Base-by-base conservation (phyloP, 2,888 invertebrate species). In the Nysson spinosus region DNA sequence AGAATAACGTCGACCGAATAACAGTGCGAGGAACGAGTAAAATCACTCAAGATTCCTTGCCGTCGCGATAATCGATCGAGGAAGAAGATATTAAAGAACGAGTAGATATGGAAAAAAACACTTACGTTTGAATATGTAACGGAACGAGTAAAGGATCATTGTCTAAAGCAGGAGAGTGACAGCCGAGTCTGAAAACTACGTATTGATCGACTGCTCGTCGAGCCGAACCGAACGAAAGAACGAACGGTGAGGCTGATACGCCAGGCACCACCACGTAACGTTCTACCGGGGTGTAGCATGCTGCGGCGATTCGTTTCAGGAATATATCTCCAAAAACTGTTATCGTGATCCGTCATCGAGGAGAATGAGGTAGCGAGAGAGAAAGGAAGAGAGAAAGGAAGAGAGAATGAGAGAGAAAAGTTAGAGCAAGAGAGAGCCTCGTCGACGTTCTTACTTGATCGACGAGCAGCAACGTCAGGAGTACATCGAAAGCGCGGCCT, bases 171-270 rank as follows among this genome's bases (percentile, higher is more conserved):
- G 58, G 69, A 46, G 20, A 47, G 64, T 62, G 22, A 47, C n/a
- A n/a, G n/a, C 56, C 74, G 74, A 57, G 50, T 61, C 44, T 47
- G 55, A 71, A 62, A 71, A 57, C 57, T 55, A 67, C 56, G 77
- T 75, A 75, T 75, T 75, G 75, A 75, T 75, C 75, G 75, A 63
- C 46, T n/a, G n/a, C n/a, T n/a, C n/a, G 40, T 58, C 54, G 32
- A 44, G 52, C 56, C 61, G 67, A 60, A 52, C 46, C 42, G 68
- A 62, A 71, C 39, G 54, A 54, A 67, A 43, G 56, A 49, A 55
- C n/a, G n/a, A n/a, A 24, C 40, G 68, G 70, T 60, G 60, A 40
- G 55, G 65, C 60, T 71, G 66, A 46, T 64, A 61, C 57, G 58
- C 61, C 43, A 66, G 65, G 60, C 62, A 66, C 52, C n/a, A n/a